phyloP scores from a whole-genome alignment of 2,797 vertebrate genomes.

The Pitangus sulphuratus region DNA sequence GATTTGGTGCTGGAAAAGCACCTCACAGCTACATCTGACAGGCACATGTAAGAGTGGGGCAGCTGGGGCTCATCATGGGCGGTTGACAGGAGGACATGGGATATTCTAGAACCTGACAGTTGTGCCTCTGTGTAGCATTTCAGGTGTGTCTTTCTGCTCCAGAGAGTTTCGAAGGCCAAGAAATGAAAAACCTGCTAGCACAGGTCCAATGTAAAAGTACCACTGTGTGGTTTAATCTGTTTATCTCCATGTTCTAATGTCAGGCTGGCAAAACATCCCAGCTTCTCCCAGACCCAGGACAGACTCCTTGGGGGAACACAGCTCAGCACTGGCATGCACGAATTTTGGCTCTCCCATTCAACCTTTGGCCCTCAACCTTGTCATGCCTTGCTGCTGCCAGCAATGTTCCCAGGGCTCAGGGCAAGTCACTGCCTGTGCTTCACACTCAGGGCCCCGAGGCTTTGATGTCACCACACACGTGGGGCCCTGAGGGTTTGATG shows the following conservation, averaged over 20 bases:
- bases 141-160: neutral
- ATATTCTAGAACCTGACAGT: fast-evolving
- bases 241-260: neutral
- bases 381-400: neutral
- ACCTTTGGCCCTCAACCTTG: neutral
- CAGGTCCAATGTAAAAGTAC: neutral
- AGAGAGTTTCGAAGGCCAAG: neutral
- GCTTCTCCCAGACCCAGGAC: neutral
- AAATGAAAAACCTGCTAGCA: neutral
- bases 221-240: neutral
- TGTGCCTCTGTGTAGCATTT: neutral
- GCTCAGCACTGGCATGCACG: neutral
- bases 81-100: neutral
- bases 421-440: neutral
- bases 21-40: neutral
- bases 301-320: neutral
- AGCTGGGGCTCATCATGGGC: neutral
- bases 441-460: fast-evolving
- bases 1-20: neutral
- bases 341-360: neutral
- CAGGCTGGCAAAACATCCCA: neutral
- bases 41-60: neutral
- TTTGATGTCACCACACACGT: neutral
- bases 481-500: neutral
- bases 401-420: neutral